phyloP scores from a whole-genome alignment of 1,140 invertebrate species.

The Cotesia vestalis region DNA sequence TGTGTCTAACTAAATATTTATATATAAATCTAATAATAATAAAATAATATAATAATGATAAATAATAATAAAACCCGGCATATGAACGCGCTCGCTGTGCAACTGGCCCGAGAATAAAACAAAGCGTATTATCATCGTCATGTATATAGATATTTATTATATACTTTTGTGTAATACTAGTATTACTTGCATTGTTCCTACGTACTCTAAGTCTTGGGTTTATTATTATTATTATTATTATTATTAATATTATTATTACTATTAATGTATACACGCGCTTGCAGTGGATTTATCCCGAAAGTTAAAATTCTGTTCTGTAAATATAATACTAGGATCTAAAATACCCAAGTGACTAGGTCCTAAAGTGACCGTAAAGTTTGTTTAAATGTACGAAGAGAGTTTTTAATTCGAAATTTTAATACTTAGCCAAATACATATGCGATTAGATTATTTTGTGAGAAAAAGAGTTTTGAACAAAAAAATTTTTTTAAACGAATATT shows the following conservation, averaged over 20 bases:
- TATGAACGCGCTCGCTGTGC: conserved; percentile 46
- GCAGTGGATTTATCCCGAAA: conserved; percentile 43
- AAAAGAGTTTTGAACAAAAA: background rate
- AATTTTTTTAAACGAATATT: conserved; percentile 6
- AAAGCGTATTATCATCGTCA: too few species aligned
- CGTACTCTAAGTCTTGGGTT: conserved; percentile 44
- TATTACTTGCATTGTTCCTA: conserved; percentile 50
- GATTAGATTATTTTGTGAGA: conserved; percentile 41
- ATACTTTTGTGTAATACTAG: conserved; percentile 57
- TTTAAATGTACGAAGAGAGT: background rate
- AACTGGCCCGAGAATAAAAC: conserved; percentile 42
- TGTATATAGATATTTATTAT: conserved; percentile 46
- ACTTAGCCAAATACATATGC: background rate
- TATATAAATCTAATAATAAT: background rate
- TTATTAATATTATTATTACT: background rate
- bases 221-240: conserved; percentile 20
- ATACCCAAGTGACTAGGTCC: background rate
- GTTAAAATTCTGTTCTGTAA: background rate
- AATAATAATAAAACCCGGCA: conserved; percentile 4
- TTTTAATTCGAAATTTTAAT: conserved; percentile 7
- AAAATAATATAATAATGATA: background rate
- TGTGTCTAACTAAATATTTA: conserved; percentile 1
- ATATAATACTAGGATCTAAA: conserved; percentile 50
- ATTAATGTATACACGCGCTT: conserved; percentile 37
- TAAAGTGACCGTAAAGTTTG: too few species aligned